phyloP scores from a whole-genome alignment of 2,797 vertebrate species.

The Myripristis murdjan region DNA sequence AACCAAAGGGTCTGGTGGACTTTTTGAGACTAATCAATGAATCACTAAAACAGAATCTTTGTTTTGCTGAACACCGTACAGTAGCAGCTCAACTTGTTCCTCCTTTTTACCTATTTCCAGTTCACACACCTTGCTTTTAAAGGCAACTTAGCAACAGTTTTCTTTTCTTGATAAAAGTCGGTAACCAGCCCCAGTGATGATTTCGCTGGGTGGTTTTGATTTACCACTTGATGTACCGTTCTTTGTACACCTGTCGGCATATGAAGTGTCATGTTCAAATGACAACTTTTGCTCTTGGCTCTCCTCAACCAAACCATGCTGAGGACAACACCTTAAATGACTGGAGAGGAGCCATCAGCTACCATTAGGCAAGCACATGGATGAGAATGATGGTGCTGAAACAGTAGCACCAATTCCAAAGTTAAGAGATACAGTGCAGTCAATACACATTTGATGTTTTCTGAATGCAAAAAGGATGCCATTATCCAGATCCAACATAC shows the following conservation, averaged over 20 bases:
- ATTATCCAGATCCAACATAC: background rate
- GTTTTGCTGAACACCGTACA: too few relatives aligned
- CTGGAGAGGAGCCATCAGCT: background rate
- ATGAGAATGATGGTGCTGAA: background rate
- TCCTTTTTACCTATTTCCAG: background rate
- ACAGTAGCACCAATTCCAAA: background rate
- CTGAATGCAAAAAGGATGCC: background rate
- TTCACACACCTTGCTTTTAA: background rate
- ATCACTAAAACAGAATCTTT: too few relatives aligned
- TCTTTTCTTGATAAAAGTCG: background rate
- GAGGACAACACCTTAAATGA: background rate
- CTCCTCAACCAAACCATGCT: background rate
- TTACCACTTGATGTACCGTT: too few relatives aligned
- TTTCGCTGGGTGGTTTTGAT: background rate
- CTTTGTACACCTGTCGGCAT: too few relatives aligned
- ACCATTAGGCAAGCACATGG: background rate
- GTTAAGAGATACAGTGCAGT: background rate
- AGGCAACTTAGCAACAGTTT: background rate
- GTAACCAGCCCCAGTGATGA: background rate
- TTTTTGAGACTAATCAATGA: background rate
- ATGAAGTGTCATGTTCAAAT: too few relatives aligned
- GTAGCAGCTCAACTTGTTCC: background rate
- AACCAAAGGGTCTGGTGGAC: constrained; percentile 5
- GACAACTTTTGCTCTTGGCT: background rate
- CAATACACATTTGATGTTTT: background rate